A percentile compares a stretch with the other conserved stretches of the same genome.
Conservation (phyloP, 2,797 vertebrate species). For the Aotus griseimembra region DNA sequence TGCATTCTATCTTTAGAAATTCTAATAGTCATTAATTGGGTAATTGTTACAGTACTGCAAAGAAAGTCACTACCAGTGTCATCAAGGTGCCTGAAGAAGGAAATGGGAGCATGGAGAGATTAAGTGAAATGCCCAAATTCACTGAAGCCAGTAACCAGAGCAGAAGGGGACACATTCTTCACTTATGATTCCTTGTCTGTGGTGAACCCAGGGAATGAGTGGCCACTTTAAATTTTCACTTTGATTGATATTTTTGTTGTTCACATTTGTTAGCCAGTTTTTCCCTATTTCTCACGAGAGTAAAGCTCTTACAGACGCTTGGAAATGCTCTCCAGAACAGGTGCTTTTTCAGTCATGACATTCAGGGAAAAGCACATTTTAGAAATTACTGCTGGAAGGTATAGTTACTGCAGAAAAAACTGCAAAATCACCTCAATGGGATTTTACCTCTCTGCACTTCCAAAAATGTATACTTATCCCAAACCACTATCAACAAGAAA, state of each 20-base stretch:
- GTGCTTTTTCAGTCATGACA: neutral
- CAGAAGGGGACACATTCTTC: neutral
- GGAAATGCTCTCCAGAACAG: neutral
- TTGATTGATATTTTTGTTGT: neutral
- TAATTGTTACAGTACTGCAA: constrained; percentile 65
- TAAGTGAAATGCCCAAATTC: constrained; percentile 63
- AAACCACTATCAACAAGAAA: neutral
- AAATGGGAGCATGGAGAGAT: constrained; percentile 10
- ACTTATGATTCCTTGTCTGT: neutral
- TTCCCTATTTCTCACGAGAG: neutral
- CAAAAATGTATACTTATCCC: neutral
- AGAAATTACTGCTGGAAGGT: neutral
- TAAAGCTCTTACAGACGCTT: neutral
- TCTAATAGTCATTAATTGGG: constrained; percentile 65
- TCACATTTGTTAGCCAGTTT: neutral
- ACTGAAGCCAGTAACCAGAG: constrained; percentile 34
- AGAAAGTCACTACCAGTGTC: constrained; percentile 61
- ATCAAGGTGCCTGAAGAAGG: constrained; percentile 26
- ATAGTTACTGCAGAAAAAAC: neutral
- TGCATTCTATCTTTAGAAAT: constrained; percentile 42
- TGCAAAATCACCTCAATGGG: neutral
- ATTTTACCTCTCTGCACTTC: neutral
- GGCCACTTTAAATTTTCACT: neutral
- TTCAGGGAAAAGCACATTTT: neutral
- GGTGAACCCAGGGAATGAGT: neutral